Evolutionary conservation across 2,888 invertebrate genomes (phyloP), one percentile per base, ranked within the genome.

Genomic region (Eurytoma adleriae): DNA sequence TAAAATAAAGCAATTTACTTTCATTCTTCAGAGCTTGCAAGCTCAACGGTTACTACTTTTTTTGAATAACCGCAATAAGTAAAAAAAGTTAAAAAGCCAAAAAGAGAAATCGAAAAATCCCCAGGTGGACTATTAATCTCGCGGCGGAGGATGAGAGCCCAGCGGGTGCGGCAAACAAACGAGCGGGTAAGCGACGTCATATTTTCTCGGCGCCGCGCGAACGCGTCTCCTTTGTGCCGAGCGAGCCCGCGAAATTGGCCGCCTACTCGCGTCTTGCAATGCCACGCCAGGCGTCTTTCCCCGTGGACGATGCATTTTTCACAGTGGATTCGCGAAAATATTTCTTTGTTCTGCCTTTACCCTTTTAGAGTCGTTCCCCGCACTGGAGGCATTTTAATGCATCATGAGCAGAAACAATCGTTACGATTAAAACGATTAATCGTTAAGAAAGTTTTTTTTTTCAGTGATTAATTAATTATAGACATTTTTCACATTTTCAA

Each of bases 171-270:
- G 56, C 75, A 75, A 79, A 80, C 67, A 80, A 80, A 76, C 71
- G 79, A 76, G 74, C 75, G 61, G 48, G 61, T 80, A 80, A 80
- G 75, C 79, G 71, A 71, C 48, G 75, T 80, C 75, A 76, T 80
- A 80, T 76, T 80, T 74, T 80, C 24, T 48, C 18, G 71, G 59
- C 27, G 40, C 13, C 13, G 24, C 54, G 16, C 18, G 59, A 66
- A 70, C 20, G 48, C 20, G 48, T 40, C 30, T 48, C 40, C 71
- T 78, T 71, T 71, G 54, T 48, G 57, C 54, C 7, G 50, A 13
- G 14, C 0, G 50, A 1, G 18, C 1, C 13, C 10, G 74, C 57
- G 56, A 78, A 78, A 78, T 78, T 71, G 57, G 20, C 64, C 66
- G 71, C 50, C 71, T 78, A 59, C 52, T 77, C 62, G 16, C 71